A percentile compares a stretch with the other conserved stretches of the same genome.
phyloP scores from a whole-genome alignment of 2,113 vertebrate genomes.

The Actenoides hombroni region DNA sequence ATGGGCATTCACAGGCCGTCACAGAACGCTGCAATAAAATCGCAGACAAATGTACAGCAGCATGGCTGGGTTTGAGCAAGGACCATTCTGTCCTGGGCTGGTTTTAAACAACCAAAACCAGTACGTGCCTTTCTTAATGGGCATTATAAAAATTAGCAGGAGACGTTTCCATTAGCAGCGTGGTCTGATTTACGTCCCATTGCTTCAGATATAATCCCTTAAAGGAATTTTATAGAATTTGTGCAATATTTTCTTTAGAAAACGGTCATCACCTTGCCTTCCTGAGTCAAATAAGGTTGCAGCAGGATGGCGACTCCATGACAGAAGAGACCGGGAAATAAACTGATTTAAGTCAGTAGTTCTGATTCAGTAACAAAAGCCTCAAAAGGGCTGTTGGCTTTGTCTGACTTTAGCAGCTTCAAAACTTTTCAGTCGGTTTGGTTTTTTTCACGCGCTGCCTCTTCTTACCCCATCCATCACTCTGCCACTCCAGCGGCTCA shows the following conservation, averaged over 20 bases:
- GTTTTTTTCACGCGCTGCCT: neutral
- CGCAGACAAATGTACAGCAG: neutral
- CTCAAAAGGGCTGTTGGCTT: constrained; percentile 5
- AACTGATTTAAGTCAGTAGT: constrained; percentile 7
- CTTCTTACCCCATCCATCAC: constrained; percentile 17
- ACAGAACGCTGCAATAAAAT: neutral
- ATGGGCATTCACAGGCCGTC: neutral
- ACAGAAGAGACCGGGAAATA: neutral
- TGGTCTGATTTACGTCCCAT: constrained; percentile 15
- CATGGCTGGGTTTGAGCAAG: neutral
- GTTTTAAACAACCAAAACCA: constrained; percentile 37
- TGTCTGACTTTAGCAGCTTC: constrained; percentile 19
- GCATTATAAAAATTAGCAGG: constrained; percentile 10
- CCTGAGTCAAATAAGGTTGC: constrained; percentile 1
- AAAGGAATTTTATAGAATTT: neutral
- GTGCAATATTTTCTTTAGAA: constrained; percentile 8
- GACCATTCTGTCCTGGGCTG: neutral
- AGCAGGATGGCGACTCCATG: neutral
- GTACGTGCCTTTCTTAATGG: neutral
- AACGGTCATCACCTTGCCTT: constrained; percentile 1
- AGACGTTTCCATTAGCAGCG: neutral
- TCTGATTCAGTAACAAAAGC: constrained; percentile 35
- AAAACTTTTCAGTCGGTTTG: constrained; percentile 13
- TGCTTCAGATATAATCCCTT: neutral
- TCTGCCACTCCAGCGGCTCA: constrained; percentile 17